Conservation (phyloP, 2,113 vertebrate species). For the Cebus imitator region DNA sequence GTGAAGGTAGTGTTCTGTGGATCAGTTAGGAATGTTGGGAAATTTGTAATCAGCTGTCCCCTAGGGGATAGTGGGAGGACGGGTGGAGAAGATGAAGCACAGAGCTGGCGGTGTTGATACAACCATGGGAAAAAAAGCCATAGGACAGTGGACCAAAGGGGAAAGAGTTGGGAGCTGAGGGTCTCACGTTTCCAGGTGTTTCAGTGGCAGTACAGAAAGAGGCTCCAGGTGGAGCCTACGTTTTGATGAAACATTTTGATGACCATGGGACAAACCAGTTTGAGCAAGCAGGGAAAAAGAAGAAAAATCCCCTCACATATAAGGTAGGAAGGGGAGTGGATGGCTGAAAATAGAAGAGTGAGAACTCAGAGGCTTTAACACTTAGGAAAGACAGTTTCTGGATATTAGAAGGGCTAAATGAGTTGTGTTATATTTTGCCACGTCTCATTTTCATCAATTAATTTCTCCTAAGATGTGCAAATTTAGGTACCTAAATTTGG, state of each 20-base stretch:
- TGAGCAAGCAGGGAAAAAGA: not conserved
- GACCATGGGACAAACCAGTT: not conserved
- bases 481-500: not conserved
- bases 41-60: not conserved
- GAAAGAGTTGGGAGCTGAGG: not conserved
- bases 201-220: not conserved
- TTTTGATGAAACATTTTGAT: not conserved
- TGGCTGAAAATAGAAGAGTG: not conserved
- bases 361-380: not conserved
- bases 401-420: not conserved
- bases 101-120: not conserved
- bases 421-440: not conserved
- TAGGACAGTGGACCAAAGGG: not conserved
- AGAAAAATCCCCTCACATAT: rapidly evolving
- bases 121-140: not conserved
- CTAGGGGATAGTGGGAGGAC: not conserved
- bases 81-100: not conserved
- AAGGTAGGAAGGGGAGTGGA: not conserved
- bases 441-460: not conserved
- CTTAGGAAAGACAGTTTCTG: not conserved
- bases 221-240: not conserved
- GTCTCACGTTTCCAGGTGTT: not conserved
- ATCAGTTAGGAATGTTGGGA: not conserved
- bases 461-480: not conserved
- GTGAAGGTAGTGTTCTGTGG: not conserved